These are phyloP conservation scores for Matsumurasca onukii DNA, from an alignment of 1,140 invertebrate species.

Conservation along the genomic window DNA sequence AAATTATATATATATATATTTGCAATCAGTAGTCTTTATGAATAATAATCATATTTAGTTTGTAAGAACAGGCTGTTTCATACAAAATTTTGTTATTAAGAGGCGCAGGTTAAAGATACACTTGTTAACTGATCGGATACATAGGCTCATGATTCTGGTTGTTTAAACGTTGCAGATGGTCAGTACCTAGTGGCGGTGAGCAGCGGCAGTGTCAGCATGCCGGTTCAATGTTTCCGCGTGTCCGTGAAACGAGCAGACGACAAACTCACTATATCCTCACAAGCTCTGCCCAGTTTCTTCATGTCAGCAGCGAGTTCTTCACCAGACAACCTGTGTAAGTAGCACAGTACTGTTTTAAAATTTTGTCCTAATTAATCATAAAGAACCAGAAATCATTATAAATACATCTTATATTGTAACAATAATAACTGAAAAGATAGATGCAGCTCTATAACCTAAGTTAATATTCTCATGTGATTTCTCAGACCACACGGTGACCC, in stretches of 20 bases:
- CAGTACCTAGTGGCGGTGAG: conserved; percentile 77
- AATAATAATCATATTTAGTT: too few relatives aligned
- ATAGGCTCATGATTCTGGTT: too few relatives aligned
- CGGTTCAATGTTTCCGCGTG: conserved; percentile 75
- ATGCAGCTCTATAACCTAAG: background rate
- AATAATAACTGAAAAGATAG: background rate
- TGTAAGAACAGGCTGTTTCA: too few relatives aligned
- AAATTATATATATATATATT: too few relatives aligned
- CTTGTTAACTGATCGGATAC: too few relatives aligned
- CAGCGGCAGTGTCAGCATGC: conserved; percentile 61
- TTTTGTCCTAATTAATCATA: too few relatives aligned
- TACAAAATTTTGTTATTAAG: too few relatives aligned
- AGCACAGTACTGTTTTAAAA: background rate
- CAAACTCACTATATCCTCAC: conserved; percentile 61
- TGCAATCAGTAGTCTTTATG: too few relatives aligned
- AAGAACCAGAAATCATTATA: background rate
- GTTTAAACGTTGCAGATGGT: conserved; percentile 70
- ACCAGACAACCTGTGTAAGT: conserved; percentile 33
- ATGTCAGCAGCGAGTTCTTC: conserved; percentile 60
- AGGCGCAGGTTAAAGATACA: too few relatives aligned
- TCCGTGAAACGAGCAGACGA: conserved; percentile 59
- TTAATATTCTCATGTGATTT: background rate
- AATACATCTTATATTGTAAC: background rate
- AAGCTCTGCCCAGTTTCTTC: conserved; percentile 81
- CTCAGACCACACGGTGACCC: conserved; percentile 54